Evolutionary conservation across 2,888 invertebrate species (phyloP), one percentile per base, ranked within the genome.

Genomic region (Nasonovia ribisnigri): DNA sequence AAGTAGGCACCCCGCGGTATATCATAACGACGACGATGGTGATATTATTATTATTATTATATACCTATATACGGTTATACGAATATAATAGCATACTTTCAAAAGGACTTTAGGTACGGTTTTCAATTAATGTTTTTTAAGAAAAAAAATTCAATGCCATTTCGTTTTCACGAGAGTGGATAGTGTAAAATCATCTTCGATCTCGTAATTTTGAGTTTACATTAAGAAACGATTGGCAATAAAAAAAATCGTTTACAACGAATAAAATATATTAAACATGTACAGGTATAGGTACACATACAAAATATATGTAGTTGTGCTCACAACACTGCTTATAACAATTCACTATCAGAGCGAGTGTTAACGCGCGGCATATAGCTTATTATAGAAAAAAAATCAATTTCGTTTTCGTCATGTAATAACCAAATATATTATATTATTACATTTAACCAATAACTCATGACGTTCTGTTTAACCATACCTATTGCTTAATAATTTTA

Each of bases 111-210:
- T 77, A n/a, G n/a, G n/a, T n/a, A 67, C 67, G 67, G 67, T 67
- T 67, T 67, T 67, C 36, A 54, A 67, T 67, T 67, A 67, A 77
- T 42, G 20, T 8, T 77, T 77, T 77, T 77, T 42, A 77, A 77
- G 36, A 77, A 36, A 36, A 36, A 36, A 36, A 77, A 77, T 77
- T 77, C 36, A 77, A 77, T 77, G 36, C 36, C 77, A 77, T 77
- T 77, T 77, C 77, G 36, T 77, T 20, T 77, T 36, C 77, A 36
- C 20, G 20, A 77, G 36, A 77, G 36, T 77, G 36, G 0, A 77
- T 77, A 36, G 77, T 77, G 36, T 77, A 77, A 77, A 77, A 77
- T 77, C 77, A 42, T 77, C 36, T 77, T 42, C 77, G 77, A 77
- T 42, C 36, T 77, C 20, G 36, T 20, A 36, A 77, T 77, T 77